Base-by-base conservation (phyloP, 2,113 vertebrate species). In the Notiomystis cincta region DNA sequence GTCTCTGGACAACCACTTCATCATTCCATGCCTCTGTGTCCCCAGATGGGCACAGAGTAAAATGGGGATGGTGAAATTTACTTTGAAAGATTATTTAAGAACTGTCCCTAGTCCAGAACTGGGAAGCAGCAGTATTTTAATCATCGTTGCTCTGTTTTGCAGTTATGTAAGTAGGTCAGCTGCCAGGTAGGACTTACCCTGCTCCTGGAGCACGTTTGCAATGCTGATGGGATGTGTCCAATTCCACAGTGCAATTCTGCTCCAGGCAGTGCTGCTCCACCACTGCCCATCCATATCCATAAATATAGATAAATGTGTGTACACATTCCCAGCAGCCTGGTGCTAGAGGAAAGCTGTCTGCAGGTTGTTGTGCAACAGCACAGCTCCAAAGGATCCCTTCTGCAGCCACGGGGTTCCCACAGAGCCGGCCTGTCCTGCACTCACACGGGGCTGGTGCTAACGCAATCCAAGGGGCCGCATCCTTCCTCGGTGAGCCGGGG, bases 81-180 rank as follows among this genome's bases (percentile, higher is more conserved):
- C 38, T 82, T 80, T 82, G 35, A 71, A 73, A 88, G 84, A 58
- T 51, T 23, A 50, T 73, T 85, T 80, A 72, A 78, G 54, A 77
- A 11, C 10, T 30, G 11, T 47, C 88, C 24, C 61, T 37, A 65
- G 31, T 19, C 35, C 60, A 86, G 62, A 76, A 33, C 31, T 80
- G 54, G 53, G 71, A 69, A 89, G 76, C 35, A 64, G 42, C 10
- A 89, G 38, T 51, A 37, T 58, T 85, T 82, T 79, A 87, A 92
- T 91, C 45, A 62, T 15, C 21, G 38, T 42, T 73, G 19, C 82
- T 61, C 56, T 72, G 66, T 22, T 73, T 48, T 80, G 82, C 79
- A 88, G 33, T 88, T 95, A 71, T 73, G 79, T 44, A 95, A 91
- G 85, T 80, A 94, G 87, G 92, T 88, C 88, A 95, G 54, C 72